Base-by-base conservation (phyloP, 30 jellyfish, hydroid and myxozoan genomes). In the Rhopilema esculentum region DNA sequence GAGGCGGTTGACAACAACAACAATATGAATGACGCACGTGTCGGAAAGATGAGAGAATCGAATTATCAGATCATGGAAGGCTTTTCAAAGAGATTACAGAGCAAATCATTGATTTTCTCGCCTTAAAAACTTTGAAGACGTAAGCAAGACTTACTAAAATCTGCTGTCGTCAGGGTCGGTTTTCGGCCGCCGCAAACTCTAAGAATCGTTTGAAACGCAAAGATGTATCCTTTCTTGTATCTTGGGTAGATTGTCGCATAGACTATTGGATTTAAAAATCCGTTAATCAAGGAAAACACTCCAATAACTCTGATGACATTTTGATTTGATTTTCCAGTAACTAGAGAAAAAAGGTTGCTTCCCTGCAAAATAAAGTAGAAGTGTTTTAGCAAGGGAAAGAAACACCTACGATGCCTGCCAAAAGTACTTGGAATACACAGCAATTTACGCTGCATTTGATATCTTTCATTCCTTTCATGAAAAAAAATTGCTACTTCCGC, bases 191-290 rank as follows among this genome's bases (percentile, higher is more conserved):
- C 97, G 64, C 97, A 91, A 1, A 83, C 0, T 17, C 87, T 50
- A 71, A 76, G 81, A n/a, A 84, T 70, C 23, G 80, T 84, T 21
- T 75, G 70, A 50, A 79, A 62, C 73, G 83, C 89, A 51, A 74
- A 91, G 61, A 69, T 23, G 61, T 79, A 91, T 20, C 97, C 97
- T 83, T 83, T 91, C 53, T 65, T 83, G 65, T 91, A 91, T 48
- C 97, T 75, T n/a, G 97, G 92, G 49, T 83, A 81, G 8, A 91
- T 66, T 0, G 97, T 75, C 8, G 86, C 91, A 40, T 91, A 91
- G 1, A 91, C 83, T 16, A 91, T 51, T 1, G 97, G 97, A 49
- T 91, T 91, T 30, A 91, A 24, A 20, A 91, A 62, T 1, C 88
- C 97, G 30, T 82, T 91, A 48, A 84, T 62, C 72, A 91, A 49